Percentiles rank a stretch among this genome's conserved stretches.
phyloP scores from a whole-genome alignment of 2,888 invertebrate species.

The Drosophila diplacantha region DNA sequence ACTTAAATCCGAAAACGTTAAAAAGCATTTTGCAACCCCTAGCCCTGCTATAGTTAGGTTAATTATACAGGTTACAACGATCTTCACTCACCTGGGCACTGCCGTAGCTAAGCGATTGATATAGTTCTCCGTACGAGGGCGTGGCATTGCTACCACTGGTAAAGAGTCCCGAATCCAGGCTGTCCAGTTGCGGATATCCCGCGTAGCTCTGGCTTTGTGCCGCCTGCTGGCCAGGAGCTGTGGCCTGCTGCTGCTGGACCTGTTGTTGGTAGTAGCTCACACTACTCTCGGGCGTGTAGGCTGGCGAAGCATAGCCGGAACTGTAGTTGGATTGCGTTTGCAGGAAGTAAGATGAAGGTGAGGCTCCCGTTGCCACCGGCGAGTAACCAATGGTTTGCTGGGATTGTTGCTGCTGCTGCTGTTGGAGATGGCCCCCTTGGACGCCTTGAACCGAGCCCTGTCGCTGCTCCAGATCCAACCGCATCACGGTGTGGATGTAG shows the following conservation, averaged over 20 bases:
- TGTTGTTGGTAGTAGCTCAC: conserved; percentile 61
- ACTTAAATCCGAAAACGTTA: no score
- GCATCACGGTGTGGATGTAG: conserved; percentile 97
- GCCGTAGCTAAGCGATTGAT: conserved; percentile 65
- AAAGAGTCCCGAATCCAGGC: conserved; percentile 67
- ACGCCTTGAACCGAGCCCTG: conserved; percentile 77
- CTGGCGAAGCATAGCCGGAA: conserved; percentile 74
- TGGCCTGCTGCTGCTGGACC: conserved; percentile 36
- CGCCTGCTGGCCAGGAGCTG: conserved; percentile 28
- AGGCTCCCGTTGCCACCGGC: conserved; percentile 21
- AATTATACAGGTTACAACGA: background rate
- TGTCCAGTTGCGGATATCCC: conserved; percentile 61
- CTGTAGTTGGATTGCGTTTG: conserved; percentile 75
- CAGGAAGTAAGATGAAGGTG: conserved; percentile 65
- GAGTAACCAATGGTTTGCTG: conserved; percentile 21
- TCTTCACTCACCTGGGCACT: conserved; percentile 60
- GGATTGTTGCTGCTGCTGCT: conserved; percentile 13
- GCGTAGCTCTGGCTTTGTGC: conserved; percentile 36
- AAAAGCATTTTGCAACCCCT: background rate
- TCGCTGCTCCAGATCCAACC: conserved; percentile 89
- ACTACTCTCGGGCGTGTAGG: conserved; percentile 65
- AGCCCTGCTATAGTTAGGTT: background rate
- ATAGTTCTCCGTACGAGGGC: conserved; percentile 73
- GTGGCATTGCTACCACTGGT: conserved; percentile 59
- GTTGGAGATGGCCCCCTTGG: conserved; percentile 25